Percentiles rank a stretch among this genome's conserved stretches.
phyloP scores from a whole-genome alignment of 2,113 vertebrate species.

The Anser cygnoides region DNA sequence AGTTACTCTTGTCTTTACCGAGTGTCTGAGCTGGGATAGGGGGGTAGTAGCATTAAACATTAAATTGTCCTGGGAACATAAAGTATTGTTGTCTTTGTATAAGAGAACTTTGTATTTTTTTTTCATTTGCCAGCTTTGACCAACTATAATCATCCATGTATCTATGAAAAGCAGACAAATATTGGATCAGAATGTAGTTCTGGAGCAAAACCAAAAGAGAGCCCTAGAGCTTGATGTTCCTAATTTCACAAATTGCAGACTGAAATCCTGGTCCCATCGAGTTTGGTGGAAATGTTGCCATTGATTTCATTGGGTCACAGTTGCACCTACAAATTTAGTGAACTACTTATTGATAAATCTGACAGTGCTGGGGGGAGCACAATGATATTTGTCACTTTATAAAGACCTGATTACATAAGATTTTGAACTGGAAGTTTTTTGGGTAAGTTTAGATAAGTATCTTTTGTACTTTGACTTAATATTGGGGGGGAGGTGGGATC shows the following conservation, averaged over 20 bases:
- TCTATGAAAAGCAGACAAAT: neutral
- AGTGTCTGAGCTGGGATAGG: neutral
- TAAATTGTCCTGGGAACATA: neutral
- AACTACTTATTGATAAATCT: neutral
- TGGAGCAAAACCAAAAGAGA: neutral
- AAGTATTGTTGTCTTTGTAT: neutral
- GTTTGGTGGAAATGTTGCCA: neutral
- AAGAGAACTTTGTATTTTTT: neutral
- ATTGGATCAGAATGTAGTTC: neutral
- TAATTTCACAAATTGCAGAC: neutral
- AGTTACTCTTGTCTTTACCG: neutral
- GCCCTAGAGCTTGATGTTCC: neutral
- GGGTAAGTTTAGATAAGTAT: neutral
- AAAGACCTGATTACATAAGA: neutral
- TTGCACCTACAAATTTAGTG: neutral
- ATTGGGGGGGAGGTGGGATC: neutral
- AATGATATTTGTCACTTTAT: neutral
- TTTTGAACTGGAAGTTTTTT: neutral
- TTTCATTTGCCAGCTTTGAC: neutral
- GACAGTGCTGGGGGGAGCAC: neutral
- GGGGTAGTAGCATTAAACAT: neutral
- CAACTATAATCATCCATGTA: neutral
- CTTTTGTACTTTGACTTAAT: neutral
- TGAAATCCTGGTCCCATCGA: fast-evolving
- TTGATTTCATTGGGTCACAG: neutral